phyloP scores from a whole-genome alignment of 2,113 vertebrate species.

The Canis aureus region DNA sequence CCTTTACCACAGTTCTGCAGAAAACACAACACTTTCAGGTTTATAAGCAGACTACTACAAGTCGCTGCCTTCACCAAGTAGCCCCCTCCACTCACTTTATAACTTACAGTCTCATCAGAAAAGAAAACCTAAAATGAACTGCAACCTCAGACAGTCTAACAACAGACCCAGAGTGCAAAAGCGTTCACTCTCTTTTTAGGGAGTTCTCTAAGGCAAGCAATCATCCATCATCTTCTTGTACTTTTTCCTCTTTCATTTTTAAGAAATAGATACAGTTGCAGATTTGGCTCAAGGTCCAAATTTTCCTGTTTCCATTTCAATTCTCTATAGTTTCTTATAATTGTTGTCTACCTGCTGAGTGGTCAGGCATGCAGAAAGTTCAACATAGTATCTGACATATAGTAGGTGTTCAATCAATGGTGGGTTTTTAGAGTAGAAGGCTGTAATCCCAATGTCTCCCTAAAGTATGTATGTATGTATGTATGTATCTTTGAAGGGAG shows the following conservation, averaged over 20 bases:
- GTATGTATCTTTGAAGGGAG: not conserved
- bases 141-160: not conserved
- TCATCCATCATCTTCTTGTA: not conserved
- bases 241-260: not conserved
- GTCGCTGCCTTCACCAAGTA: not conserved
- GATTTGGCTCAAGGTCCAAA: not conserved
- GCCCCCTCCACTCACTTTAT: not conserved
- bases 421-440: not conserved
- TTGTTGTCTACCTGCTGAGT: not conserved
- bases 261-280: not conserved
- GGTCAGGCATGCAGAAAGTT: not conserved
- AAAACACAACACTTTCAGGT: not conserved
- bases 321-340: not conserved
- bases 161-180: not conserved
- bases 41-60: not conserved
- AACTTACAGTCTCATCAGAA: not conserved
- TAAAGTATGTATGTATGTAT: not conserved
- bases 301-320: not conserved
- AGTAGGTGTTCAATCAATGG: not conserved
- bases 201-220: not conserved
- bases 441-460: not conserved
- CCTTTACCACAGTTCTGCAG: not conserved
- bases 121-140: slow-evolving; percentile 9
- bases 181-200: not conserved
- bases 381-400: not conserved